Evolutionary conservation across 2,888 invertebrate genomes (phyloP).

Genomic region (Toxonevra muliebris): DNA sequence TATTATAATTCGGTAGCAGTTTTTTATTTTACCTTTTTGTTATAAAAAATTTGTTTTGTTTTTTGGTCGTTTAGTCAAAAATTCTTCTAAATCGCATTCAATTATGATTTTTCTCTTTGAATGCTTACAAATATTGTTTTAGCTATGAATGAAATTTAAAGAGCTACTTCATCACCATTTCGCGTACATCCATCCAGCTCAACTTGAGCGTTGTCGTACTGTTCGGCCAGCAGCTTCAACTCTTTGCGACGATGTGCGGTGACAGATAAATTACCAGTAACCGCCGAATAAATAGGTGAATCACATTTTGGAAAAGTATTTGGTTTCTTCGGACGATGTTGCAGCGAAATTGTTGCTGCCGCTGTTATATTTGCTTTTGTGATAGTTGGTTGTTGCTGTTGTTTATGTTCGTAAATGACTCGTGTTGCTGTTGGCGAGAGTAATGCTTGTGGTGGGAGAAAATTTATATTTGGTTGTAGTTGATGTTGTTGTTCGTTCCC

Average conservation of each 20-base stretch:
- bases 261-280: slow-evolving; percentile 30
- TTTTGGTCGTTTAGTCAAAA: slow-evolving; percentile 1
- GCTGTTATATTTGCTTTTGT: slow-evolving; percentile 6
- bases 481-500: slow-evolving; percentile 32
- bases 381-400: slow-evolving; percentile 5
- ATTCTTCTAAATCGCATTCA: background rate
- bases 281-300: background rate
- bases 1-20: background rate
- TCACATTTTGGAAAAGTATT: background rate
- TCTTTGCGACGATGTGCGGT: slow-evolving; percentile 55
- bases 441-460: slow-evolving; percentile 21
- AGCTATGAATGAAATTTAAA: slow-evolving; percentile 41
- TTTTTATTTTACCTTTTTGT: background rate
- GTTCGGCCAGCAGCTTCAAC: slow-evolving; percentile 51
- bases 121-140: background rate
- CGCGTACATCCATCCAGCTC: slow-evolving; percentile 42
- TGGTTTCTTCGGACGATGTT: slow-evolving; percentile 7
- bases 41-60: background rate
- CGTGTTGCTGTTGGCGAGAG: slow-evolving; percentile 32
- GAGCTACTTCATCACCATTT: slow-evolving; percentile 58
- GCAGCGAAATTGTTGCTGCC: slow-evolving; percentile 11
- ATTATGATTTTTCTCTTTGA: background rate
- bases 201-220: slow-evolving; percentile 50
- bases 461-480: slow-evolving; percentile 22
- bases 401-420: slow-evolving; percentile 35